A percentile compares a stretch with the other conserved stretches of the same genome.
phyloP scores from a whole-genome alignment of 2,797 vertebrate species.

The Danio albolineatus region DNA sequence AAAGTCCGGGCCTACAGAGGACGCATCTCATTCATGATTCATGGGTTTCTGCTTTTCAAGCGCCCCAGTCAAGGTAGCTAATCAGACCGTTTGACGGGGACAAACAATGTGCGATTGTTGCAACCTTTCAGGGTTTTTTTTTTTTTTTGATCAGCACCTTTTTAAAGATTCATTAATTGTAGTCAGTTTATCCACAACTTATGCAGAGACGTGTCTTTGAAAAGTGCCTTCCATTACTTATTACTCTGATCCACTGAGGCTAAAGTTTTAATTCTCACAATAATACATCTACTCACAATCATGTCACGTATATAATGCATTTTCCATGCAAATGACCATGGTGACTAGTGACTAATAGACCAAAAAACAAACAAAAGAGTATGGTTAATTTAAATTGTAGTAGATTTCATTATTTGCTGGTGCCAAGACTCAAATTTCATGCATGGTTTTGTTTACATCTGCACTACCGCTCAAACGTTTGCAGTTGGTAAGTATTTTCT shows the following conservation, averaged over 20 bases:
- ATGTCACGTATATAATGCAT: neutral
- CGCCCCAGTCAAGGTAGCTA: neutral
- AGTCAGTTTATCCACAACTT: conserved; percentile 23
- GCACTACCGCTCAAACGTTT: neutral
- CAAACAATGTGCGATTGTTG: conserved; percentile 25
- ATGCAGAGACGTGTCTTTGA: neutral
- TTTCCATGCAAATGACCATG: neutral
- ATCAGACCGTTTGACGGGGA: conserved; percentile 31
- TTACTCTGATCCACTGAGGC: neutral
- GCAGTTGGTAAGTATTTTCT: neutral
- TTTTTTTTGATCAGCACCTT: conserved; percentile 16
- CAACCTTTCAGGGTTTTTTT: neutral
- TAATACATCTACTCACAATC: neutral
- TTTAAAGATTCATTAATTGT: conserved; percentile 42
- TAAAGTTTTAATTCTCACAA: neutral
- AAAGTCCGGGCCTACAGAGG: neutral
- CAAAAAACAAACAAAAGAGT: neutral
- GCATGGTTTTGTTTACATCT: neutral
- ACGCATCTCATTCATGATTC: conserved; percentile 42
- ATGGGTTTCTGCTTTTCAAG: conserved; percentile 10
- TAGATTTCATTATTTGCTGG: neutral
- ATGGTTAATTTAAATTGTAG: neutral
- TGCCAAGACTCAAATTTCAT: neutral
- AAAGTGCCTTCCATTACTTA: neutral
- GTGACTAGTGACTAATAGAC: neutral